phyloP scores from a whole-genome alignment of 2,888 invertebrate species.

The Sarcophaga carnaria region DNA sequence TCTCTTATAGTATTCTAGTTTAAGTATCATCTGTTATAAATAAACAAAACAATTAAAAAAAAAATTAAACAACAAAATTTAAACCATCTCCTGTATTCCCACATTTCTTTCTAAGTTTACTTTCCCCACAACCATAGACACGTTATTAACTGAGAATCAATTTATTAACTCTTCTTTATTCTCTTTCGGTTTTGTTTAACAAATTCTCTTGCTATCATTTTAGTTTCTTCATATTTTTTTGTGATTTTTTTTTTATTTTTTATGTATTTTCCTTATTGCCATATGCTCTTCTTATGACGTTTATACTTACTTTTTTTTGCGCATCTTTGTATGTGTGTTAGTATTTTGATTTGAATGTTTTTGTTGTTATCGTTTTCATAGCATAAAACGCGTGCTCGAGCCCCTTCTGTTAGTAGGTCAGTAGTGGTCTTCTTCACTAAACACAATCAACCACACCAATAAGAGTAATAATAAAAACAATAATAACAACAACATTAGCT shows the following conservation, averaged over 20 bases:
- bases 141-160: constrained; percentile 40
- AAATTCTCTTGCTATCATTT: constrained; percentile 30
- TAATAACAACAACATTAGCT: constrained; percentile 18
- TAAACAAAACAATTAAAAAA: no score
- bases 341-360: constrained; percentile 44
- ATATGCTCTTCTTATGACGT: constrained; percentile 44
- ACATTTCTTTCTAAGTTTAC: not conserved
- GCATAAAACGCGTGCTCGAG: constrained; percentile 63
- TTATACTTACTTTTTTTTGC: constrained; percentile 8
- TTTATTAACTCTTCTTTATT: constrained; percentile 32
- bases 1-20: no score
- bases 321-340: constrained; percentile 19
- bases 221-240: constrained; percentile 25
- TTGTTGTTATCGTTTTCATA: not conserved
- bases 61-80: no score
- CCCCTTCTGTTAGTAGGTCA: constrained; percentile 72
- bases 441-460: constrained; percentile 45
- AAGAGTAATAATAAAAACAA: constrained; percentile 4
- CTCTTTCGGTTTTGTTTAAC: constrained; percentile 33
- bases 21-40: no score
- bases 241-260: not conserved
- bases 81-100: no score
- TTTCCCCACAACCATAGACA: constrained; percentile 3
- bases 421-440: constrained; percentile 70
- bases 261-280: not conserved